Conservation (phyloP, 2,888 invertebrate species). For the Hyles lineata region DNA sequence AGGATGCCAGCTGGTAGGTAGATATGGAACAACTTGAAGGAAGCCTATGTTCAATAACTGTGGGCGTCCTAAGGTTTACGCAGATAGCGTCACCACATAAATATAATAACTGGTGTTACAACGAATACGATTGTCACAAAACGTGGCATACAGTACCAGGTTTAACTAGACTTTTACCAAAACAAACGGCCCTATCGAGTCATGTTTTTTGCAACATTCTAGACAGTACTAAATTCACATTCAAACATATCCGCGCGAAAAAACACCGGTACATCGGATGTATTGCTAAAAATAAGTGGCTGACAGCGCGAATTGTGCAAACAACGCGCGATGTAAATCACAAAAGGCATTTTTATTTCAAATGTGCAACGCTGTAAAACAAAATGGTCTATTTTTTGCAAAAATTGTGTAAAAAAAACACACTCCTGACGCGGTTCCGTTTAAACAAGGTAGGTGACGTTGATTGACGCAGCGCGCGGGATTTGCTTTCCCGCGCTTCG, state of each 20-base stretch:
- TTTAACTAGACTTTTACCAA: no score
- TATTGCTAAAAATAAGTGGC: slow-evolving; percentile 11
- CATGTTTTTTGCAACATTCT: not conserved
- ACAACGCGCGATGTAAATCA: slow-evolving; percentile 23
- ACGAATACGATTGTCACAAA: no score
- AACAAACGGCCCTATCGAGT: no score
- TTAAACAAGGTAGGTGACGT: slow-evolving; percentile 50
- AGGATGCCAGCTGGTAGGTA: no score
- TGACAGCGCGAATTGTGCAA: slow-evolving; percentile 9
- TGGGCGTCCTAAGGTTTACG: no score
- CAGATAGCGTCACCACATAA: no score
- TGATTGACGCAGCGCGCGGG: slow-evolving; percentile 49
- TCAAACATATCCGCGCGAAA: not conserved
- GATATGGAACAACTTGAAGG: no score
- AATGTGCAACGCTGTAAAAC: slow-evolving; percentile 17
- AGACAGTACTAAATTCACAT: not conserved
- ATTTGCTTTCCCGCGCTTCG: not conserved
- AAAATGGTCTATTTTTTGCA: slow-evolving; percentile 24
- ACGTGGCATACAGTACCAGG: no score
- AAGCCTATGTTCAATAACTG: no score
- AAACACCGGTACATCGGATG: slow-evolving; percentile 4
- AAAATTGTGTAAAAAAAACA: slow-evolving; percentile 15
- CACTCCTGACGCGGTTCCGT: slow-evolving; percentile 45
- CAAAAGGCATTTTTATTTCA: slow-evolving; percentile 19
- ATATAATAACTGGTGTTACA: no score